Evolutionary conservation across 2,113 vertebrate genomes (phyloP), one percentile per base, ranked within the genome.

Genomic region (Lepisosteus osseus): DNA sequence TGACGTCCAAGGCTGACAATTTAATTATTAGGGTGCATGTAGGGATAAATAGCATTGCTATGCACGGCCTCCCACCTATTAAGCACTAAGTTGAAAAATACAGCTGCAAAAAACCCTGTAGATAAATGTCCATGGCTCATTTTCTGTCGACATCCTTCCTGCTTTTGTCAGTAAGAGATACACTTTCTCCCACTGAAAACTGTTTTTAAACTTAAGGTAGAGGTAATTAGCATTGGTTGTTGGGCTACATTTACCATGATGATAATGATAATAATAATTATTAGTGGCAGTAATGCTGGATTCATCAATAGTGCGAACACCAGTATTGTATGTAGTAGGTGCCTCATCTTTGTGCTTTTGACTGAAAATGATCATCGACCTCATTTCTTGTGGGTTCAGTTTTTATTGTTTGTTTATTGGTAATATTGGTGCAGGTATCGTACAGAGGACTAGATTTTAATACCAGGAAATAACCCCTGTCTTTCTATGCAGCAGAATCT

Each of bases 1-100:
- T 90, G 87, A 90, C 75, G 86, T 88, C 81, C 77, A 13, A 40
- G 77, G 81, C 80, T 94, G 92, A 91, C 92, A 92, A 84, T 85
- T 80, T 95, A 95, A 97, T 96, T 95, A 94, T 82, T 74, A 85
- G 85, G 83, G 83, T 89, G 88, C 87, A 80, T 84, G 78, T 77
- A 85, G 85, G 82, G 91, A 93, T 91, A 92, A 93, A 94, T 84
- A 85, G 83, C 81, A 77, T 87, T 84, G 78, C 69, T 76, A 77
- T 73, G 8, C 76, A 85, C 78, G 76, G 78, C 88, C 89, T 88
- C 92, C 94, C 92, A 92, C 93, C 92, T 91, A 86, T 89, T 86
- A 86, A 91, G 89, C 74, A 75, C 72, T 81, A 75, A 51, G 73
- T 82, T 85, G 76, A 75, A 82, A 75, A 78, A 83, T 45, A 56